Conservation (phyloP, 2,888 invertebrate genomes). For the Siphlonurus alternatus region DNA sequence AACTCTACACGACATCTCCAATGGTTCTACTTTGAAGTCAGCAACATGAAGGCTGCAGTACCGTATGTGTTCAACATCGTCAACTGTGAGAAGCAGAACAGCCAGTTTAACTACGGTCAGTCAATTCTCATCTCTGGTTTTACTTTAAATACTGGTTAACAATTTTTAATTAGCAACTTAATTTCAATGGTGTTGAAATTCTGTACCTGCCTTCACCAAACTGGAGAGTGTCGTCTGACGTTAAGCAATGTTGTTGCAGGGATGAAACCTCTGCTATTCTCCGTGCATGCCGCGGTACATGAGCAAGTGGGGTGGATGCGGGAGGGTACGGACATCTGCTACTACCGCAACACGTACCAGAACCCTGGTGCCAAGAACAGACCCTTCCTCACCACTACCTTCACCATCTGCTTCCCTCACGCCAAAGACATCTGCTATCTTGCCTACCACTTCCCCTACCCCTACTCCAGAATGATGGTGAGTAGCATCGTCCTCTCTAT, state of each 20-base stretch:
- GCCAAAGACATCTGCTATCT: conserved; percentile 63
- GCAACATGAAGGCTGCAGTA: conserved; percentile 47
- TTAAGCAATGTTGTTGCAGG: conserved; percentile 25
- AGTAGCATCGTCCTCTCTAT: conserved; percentile 15
- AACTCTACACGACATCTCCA: conserved; percentile 63
- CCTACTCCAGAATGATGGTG: conserved; percentile 60
- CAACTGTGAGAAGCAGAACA: conserved; percentile 73
- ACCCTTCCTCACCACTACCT: conserved; percentile 57
- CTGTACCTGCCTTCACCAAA: neutral
- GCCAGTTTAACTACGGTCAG: conserved; percentile 64
- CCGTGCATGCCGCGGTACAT: conserved; percentile 41
- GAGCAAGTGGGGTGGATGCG: conserved; percentile 45
- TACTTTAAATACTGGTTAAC: too few species aligned
- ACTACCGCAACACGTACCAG: conserved; percentile 60
- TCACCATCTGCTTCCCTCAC: conserved; percentile 59
- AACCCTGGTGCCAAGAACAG: conserved; percentile 36
- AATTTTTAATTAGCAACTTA: neutral
- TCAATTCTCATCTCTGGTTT: too few species aligned
- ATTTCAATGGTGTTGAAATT: neutral
- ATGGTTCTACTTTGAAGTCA: conserved; percentile 85
- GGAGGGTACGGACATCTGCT: conserved; percentile 59
- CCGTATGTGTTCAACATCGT: conserved; percentile 71
- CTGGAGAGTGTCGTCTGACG: neutral
- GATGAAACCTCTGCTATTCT: conserved; percentile 76
- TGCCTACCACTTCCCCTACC: conserved; percentile 77